Conservation (phyloP, 1,140 invertebrate genomes). For the Caerostris darwini region DNA sequence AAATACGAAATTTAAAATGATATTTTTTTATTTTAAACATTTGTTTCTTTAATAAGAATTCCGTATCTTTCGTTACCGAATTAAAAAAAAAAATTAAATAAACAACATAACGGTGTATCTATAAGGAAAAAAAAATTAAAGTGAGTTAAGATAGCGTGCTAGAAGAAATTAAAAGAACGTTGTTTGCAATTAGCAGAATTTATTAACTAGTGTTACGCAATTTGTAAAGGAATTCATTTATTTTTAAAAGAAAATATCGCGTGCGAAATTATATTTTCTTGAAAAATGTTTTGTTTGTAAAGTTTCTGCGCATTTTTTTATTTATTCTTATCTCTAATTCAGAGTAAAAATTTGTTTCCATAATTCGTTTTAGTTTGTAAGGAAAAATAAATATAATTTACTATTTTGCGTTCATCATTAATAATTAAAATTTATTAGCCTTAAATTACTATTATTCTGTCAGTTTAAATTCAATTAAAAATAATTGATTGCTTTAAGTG, state of each 20-base stretch:
- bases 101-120: background rate
- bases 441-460: background rate
- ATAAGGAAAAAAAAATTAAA: background rate
- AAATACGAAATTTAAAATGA: background rate
- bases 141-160: background rate
- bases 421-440: background rate
- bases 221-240: constrained; percentile 33
- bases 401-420: background rate
- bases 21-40: background rate
- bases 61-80: background rate
- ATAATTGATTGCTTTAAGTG: background rate
- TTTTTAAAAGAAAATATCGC: background rate
- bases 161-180: constrained; percentile 30
- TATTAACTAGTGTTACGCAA: constrained; percentile 30
- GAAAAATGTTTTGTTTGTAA: background rate
- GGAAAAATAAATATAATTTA: background rate
- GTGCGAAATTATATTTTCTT: constrained; percentile 25
- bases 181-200: constrained; percentile 30
- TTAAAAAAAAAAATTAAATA: background rate
- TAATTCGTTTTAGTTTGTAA: background rate
- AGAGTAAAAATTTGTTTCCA: background rate
- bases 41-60: background rate
- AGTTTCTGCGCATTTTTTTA: background rate
- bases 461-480: background rate
- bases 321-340: background rate